These are phyloP conservation scores for Connochaetes taurinus DNA, from an alignment of 2,113 vertebrate species.

Conservation along the genomic window DNA sequence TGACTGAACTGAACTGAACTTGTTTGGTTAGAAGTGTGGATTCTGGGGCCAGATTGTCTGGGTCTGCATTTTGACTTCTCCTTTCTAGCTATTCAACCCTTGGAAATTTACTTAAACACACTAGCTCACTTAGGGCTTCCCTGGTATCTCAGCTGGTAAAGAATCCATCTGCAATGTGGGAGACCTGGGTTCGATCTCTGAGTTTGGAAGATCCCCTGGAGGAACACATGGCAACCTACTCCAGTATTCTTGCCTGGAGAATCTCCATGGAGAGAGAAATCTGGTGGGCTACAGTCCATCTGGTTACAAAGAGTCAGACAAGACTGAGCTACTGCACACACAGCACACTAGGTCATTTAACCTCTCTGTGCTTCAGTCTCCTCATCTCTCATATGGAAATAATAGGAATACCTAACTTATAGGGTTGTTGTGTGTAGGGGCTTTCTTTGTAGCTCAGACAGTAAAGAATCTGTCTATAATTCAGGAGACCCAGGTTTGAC, in stretches of 20 bases:
- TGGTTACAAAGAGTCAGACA: neutral
- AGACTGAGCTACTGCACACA: neutral
- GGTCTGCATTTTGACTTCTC: neutral
- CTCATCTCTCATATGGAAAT: neutral
- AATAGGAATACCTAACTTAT: neutral
- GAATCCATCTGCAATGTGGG: neutral
- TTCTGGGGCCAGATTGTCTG: neutral
- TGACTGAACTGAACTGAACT: neutral
- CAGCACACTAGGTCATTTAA: neutral
- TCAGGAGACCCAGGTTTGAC: neutral
- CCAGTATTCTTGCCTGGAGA: neutral
- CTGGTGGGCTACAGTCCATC: neutral
- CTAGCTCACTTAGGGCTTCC: neutral
- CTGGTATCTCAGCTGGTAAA: neutral
- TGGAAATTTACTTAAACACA: neutral
- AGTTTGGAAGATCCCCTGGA: neutral
- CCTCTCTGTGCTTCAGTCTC: neutral
- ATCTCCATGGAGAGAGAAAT: neutral
- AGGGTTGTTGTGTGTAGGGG: neutral
- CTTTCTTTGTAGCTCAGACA: neutral
- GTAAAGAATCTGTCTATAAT: neutral
- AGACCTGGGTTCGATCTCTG: neutral
- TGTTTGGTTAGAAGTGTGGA: neutral
- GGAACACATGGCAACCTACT: neutral
- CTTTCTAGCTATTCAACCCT: neutral